Evolutionary conservation across 2,888 invertebrate genomes (phyloP), one percentile per base, ranked within the genome.

Genomic region (Drosophila engyochracea): DNA sequence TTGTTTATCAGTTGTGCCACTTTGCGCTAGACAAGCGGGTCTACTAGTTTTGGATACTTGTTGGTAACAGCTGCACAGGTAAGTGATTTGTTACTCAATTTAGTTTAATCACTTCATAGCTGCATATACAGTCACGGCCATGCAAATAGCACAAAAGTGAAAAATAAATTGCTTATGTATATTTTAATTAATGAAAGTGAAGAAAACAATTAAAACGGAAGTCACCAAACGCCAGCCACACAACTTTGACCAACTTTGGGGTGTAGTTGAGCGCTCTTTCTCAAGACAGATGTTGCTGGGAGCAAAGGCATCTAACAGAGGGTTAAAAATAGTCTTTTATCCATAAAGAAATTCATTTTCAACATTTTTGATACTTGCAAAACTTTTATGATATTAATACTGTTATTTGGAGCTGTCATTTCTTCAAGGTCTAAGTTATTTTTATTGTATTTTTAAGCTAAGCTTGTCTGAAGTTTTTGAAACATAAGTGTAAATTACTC

Each of bases 1-100:
- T 68, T 83, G 66, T 79, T 79, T 82, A 79, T 78, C 79, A 79
- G 79, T 72, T 73, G 52, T 78, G 31, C 54, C 65, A 58, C 22
- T 68, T 54, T 33, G 3, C 19, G 30, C 28, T 57, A 52, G 28
- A 22, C 44, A 44, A 58, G 16, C 4, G 66, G 16, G 68, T 57
- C 22, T 35, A 77, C 77, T 37, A 54, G 49, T n/a, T 81, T 10
- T n/a, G 2, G 2, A 2, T n/a, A 41, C 16, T n/a, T 19, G 39
- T 28, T 53, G 10, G 62, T 39, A 47, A 52, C 51, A 63, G 22
- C 30, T 35, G 47, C 22, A 47, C 7, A 14, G 7, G 9, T 7
- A 9, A 16, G 16, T 47, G 47, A 25, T 47, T 25, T 25, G 25
- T 16, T 7, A 14, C 25, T 25, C 7, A 47, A 47, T 47, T 47